These are phyloP conservation scores for Timandra comae DNA, from an alignment of 2,888 invertebrate genomes.

Conservation along the genomic window DNA sequence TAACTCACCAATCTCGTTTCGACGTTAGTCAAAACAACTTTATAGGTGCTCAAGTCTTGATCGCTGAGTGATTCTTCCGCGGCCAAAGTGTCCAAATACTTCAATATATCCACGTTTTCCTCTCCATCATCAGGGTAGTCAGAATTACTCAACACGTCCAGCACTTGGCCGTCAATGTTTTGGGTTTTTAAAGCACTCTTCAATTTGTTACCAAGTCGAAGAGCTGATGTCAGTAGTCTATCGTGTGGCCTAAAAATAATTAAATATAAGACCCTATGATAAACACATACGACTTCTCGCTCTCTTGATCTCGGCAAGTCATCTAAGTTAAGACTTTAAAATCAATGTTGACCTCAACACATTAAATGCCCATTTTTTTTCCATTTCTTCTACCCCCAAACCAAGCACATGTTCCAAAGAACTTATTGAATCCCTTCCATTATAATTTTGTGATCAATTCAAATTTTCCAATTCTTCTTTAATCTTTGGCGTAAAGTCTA, in stretches of 20 bases:
- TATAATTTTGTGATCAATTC: too few relatives aligned
- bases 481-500: neutral
- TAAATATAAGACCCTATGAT: too few relatives aligned
- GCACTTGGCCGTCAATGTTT: slow-evolving; percentile 69
- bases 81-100: slow-evolving; percentile 58
- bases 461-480: neutral
- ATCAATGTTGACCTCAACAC: too few relatives aligned
- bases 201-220: slow-evolving; percentile 77
- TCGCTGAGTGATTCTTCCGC: slow-evolving; percentile 56
- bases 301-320: too few relatives aligned
- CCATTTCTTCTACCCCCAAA: too few relatives aligned
- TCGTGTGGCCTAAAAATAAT: slow-evolving; percentile 58
- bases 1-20: slow-evolving; percentile 56
- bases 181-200: slow-evolving; percentile 78
- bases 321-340: too few relatives aligned
- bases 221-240: slow-evolving; percentile 36
- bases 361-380: too few relatives aligned
- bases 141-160: slow-evolving; percentile 42
- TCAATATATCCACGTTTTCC: slow-evolving; percentile 56
- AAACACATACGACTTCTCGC: too few relatives aligned
- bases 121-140: slow-evolving; percentile 43
- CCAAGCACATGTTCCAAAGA: too few relatives aligned
- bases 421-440: too few relatives aligned
- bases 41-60: slow-evolving; percentile 54
- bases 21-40: slow-evolving; percentile 62